These are phyloP conservation scores for Acanthurus lineatus DNA, from an alignment of 2,797 vertebrate species.

Conservation along the genomic window DNA sequence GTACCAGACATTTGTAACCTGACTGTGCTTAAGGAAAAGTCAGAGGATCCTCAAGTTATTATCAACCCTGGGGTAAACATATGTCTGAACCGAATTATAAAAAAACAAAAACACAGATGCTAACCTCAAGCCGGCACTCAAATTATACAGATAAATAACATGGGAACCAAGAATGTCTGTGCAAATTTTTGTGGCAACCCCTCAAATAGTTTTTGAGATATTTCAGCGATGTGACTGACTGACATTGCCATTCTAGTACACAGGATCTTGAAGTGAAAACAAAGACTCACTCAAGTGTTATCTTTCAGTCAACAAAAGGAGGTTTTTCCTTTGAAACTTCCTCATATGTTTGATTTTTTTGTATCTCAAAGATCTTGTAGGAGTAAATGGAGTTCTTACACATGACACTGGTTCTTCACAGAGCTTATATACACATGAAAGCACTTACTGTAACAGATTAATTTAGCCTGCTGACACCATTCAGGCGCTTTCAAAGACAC, in stretches of 20 bases:
- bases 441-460: not conserved
- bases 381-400: too few species aligned
- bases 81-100: not conserved
- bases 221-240: not conserved
- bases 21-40: not conserved
- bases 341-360: too few species aligned
- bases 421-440: not conserved
- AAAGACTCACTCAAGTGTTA: too few species aligned
- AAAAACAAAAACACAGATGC: not conserved
- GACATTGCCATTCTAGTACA: too few species aligned
- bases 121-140: not conserved
- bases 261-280: too few species aligned
- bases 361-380: too few species aligned
- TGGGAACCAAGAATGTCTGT: not conserved
- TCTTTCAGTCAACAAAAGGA: too few species aligned
- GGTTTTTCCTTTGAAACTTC: too few species aligned
- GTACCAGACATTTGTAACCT: not conserved
- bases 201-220: not conserved
- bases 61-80: not conserved
- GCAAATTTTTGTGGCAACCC: not conserved
- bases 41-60: not conserved
- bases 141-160: not conserved
- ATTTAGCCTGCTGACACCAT: conserved; percentile 9
- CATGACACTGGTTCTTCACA: not conserved
- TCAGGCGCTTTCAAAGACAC: conserved; percentile 10